Evolutionary conservation across 2,113 vertebrate genomes (phyloP).

Genomic region (Elachura formosa): DNA sequence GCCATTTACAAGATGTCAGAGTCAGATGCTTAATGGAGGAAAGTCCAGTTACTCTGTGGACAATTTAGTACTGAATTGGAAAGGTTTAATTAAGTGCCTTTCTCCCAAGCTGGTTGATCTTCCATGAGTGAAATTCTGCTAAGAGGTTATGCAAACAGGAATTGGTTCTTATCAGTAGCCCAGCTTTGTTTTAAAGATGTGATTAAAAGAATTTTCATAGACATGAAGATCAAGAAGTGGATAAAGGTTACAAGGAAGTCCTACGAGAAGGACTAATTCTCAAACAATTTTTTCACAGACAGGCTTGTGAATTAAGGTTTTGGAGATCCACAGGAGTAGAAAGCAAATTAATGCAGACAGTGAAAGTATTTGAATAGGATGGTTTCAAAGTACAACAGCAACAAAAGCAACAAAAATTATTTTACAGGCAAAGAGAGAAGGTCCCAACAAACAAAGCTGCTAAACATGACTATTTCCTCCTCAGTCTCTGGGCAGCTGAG

Average conservation of each 20-base stretch:
- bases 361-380: background rate
- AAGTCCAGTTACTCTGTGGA: background rate
- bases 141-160: slow-evolving; percentile 14
- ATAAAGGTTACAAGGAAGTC: background rate
- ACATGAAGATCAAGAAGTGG: background rate
- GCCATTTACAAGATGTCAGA: background rate
- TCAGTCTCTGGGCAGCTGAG: background rate
- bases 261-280: background rate
- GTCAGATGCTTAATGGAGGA: background rate
- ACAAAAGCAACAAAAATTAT: background rate
- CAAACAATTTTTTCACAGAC: background rate
- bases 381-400: background rate
- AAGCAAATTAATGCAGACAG: background rate
- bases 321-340: background rate
- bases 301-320: background rate
- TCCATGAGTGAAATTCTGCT: background rate
- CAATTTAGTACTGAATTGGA: background rate
- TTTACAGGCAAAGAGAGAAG: background rate
- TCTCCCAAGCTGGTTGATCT: background rate
- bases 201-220: background rate
- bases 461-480: background rate
- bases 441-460: background rate
- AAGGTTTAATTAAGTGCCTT: background rate
- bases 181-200: background rate
- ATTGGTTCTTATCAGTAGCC: background rate